A percentile compares a stretch with the other conserved stretches of the same genome.
Conservation (phyloP, 2,888 invertebrate species). For the Idaea straminata region DNA sequence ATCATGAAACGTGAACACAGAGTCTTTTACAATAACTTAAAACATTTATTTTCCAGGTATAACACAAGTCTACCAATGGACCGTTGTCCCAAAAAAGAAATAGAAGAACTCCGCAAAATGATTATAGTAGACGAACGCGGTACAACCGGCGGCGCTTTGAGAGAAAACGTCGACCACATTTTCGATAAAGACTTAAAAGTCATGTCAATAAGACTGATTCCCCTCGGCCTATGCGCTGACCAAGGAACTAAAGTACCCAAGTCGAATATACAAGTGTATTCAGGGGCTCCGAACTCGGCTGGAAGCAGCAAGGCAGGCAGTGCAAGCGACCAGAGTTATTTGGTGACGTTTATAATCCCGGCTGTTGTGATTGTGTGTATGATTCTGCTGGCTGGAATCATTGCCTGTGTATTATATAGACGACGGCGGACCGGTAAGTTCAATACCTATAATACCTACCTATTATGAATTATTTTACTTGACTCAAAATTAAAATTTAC, state of each 20-base stretch:
- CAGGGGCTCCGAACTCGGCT: constrained; percentile 37
- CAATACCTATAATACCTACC: too few relatives aligned
- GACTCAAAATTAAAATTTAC: too few relatives aligned
- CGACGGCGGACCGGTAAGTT: constrained; percentile 89
- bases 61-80: constrained; percentile 88
- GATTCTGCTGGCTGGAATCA: constrained; percentile 91
- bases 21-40: not conserved
- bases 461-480: too few relatives aligned
- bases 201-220: constrained; percentile 81
- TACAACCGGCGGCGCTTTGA: constrained; percentile 53
- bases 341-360: constrained; percentile 93
- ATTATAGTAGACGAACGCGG: constrained; percentile 83
- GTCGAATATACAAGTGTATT: constrained; percentile 41
- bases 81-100: constrained; percentile 88
- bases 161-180: constrained; percentile 81
- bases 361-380: constrained; percentile 93
- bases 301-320: constrained; percentile 55
- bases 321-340: constrained; percentile 63
- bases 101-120: constrained; percentile 85
- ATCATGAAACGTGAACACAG: not conserved
- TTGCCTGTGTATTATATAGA: constrained; percentile 93
- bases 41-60: constrained; percentile 63
- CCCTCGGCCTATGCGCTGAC: constrained; percentile 80
- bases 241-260: constrained; percentile 64
- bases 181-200: constrained; percentile 88